phyloP scores from a whole-genome alignment of 1,140 invertebrate genomes.

The Drosophila novamexicana region DNA sequence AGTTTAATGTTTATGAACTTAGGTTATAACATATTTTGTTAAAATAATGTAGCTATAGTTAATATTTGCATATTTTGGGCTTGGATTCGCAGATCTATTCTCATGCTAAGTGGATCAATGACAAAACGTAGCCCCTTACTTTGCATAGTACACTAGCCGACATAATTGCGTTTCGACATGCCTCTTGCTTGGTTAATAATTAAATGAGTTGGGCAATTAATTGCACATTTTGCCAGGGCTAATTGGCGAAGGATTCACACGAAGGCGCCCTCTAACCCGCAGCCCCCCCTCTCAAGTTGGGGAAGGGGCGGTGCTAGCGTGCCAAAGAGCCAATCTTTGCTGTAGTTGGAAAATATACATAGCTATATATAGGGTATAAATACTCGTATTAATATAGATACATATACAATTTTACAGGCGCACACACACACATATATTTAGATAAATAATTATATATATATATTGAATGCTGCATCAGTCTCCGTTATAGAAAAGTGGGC shows the following conservation, averaged over 20 bases:
- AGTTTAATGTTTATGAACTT: slow-evolving; percentile 32
- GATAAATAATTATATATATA: slow-evolving; percentile 3
- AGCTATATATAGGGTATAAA: slow-evolving; percentile 12
- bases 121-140: slow-evolving; percentile 10
- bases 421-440: slow-evolving; percentile 13
- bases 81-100: slow-evolving; percentile 4
- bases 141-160: slow-evolving; percentile 3
- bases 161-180: slow-evolving; percentile 43
- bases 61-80: slow-evolving; percentile 30
- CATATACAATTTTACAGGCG: slow-evolving; percentile 23
- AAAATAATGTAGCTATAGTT: slow-evolving; percentile 17
- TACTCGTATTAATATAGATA: slow-evolving; percentile 23
- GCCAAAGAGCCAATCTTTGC: slow-evolving; percentile 49
- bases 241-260: slow-evolving; percentile 66
- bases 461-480: slow-evolving; percentile 61
- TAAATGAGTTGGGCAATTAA: slow-evolving; percentile 55
- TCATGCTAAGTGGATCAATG: neutral
- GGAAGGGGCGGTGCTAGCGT: slow-evolving; percentile 38
- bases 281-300: neutral
- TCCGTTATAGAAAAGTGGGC: slow-evolving; percentile 61
- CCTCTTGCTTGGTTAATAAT: slow-evolving; percentile 51
- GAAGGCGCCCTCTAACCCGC: slow-evolving; percentile 1
- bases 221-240: slow-evolving; percentile 65
- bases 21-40: slow-evolving; percentile 15
- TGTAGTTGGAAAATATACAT: slow-evolving; percentile 30